Percentiles rank a stretch among this genome's conserved stretches.
These are phyloP conservation scores for Pelobates cultripes DNA, from an alignment of 2,797 vertebrate genomes.

Conservation along the genomic window DNA sequence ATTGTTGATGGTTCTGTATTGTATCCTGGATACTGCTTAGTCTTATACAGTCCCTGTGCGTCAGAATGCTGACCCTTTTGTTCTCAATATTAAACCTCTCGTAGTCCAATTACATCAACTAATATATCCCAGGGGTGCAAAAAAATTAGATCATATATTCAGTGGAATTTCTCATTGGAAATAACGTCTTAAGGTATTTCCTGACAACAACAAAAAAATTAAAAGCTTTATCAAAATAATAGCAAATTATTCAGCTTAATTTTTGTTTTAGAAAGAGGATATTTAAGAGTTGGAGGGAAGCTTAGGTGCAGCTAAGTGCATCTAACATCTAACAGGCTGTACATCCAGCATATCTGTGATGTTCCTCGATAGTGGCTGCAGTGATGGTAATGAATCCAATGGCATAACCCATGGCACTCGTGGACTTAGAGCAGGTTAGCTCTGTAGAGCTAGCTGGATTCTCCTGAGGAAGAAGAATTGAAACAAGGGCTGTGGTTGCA, in stretches of 20 bases:
- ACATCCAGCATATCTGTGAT: too few species aligned
- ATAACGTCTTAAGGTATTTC: not conserved
- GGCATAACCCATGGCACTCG: too few species aligned
- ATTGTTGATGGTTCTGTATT: slow-evolving; percentile 37
- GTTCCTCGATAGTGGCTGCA: too few species aligned
- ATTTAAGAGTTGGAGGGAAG: too few species aligned
- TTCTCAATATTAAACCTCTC: not conserved
- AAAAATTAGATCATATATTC: not conserved
- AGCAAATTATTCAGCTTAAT: not conserved
- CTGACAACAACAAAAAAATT: not conserved
- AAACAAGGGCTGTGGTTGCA: too few species aligned
- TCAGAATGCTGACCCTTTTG: slow-evolving; percentile 9
- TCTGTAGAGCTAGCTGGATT: too few species aligned
- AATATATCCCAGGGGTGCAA: slow-evolving; percentile 6
- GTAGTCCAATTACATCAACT: not conserved
- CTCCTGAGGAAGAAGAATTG: too few species aligned
- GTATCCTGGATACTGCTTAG: slow-evolving; percentile 4
- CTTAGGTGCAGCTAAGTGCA: too few species aligned
- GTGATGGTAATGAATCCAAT: too few species aligned
- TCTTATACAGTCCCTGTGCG: not conserved
- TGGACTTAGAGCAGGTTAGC: too few species aligned
- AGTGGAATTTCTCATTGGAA: not conserved
- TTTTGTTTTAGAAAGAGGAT: not conserved
- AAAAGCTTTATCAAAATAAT: not conserved
- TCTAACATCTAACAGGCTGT: too few species aligned